Evolutionary conservation across 2,888 invertebrate genomes (phyloP).

Genomic region (Saturnia pavonia): DNA sequence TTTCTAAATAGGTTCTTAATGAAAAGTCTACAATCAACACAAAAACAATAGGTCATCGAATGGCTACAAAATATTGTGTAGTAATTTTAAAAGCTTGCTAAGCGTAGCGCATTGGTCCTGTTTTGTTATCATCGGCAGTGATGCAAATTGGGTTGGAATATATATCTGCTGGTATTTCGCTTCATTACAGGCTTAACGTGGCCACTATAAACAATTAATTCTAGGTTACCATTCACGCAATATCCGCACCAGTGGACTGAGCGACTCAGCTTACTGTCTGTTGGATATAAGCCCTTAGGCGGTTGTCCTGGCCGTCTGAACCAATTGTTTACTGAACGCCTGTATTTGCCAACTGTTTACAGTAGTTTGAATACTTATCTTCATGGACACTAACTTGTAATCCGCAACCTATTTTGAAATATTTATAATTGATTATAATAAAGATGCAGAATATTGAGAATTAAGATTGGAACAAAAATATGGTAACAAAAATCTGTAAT

Average conservation of each 20-base stretch:
- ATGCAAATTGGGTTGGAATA: not conserved
- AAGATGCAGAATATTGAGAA: not conserved
- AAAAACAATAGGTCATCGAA: too few relatives aligned
- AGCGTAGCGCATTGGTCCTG: not conserved
- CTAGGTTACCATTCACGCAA: constrained; percentile 28
- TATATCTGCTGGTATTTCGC: constrained; percentile 33
- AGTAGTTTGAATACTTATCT: constrained; percentile 23
- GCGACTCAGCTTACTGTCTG: constrained; percentile 34
- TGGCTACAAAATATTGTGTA: not conserved
- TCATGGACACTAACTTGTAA: constrained; percentile 18
- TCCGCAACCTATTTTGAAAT: not conserved
- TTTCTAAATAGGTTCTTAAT: not conserved
- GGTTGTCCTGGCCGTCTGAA: constrained; percentile 44
- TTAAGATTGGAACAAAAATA: not conserved
- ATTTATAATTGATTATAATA: not conserved
- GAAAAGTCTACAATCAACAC: not conserved
- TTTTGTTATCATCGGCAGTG: not conserved
- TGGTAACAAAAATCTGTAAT: not conserved
- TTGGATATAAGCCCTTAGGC: constrained; percentile 44
- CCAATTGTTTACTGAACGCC: constrained; percentile 49
- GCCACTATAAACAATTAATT: constrained; percentile 52
- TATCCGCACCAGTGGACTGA: constrained; percentile 25
- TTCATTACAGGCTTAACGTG: constrained; percentile 43
- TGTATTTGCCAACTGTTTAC: constrained; percentile 31
- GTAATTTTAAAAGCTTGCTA: not conserved